Conservation (phyloP, 2,113 vertebrate species). For the Jacana jacana region DNA sequence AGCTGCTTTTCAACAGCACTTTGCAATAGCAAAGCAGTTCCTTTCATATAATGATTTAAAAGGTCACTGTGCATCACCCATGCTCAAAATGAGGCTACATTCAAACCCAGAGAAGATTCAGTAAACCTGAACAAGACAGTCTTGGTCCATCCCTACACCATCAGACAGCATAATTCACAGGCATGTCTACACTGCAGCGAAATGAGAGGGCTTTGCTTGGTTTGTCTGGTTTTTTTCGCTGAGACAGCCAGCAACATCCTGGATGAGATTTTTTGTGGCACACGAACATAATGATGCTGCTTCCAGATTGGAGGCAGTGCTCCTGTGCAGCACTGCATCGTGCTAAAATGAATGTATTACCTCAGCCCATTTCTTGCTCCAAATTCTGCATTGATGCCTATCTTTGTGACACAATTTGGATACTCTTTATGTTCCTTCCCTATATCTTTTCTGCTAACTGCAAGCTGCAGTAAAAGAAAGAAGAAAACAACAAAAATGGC, state of each 20-base stretch:
- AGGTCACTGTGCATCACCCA: background rate
- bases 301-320: background rate
- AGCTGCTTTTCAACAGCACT: background rate
- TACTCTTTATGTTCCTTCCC: background rate
- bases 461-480: background rate
- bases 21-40: background rate
- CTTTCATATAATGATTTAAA: background rate
- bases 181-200: background rate
- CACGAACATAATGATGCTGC: background rate
- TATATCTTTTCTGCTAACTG: background rate
- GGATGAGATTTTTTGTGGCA: background rate
- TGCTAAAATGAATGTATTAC: background rate
- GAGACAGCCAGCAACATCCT: background rate
- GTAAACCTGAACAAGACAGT: background rate
- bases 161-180: background rate
- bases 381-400: background rate
- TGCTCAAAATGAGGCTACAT: background rate
- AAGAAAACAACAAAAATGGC: background rate
- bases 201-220: background rate
- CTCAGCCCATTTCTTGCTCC: background rate
- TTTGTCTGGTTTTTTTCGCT: background rate
- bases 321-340: background rate
- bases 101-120: background rate
- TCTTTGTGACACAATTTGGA: background rate
- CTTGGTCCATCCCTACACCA: background rate